A percentile compares a stretch with the other conserved stretches of the same genome.
phyloP scores from a whole-genome alignment of 2,888 invertebrate species.

The Shargacucullia verbasci region DNA sequence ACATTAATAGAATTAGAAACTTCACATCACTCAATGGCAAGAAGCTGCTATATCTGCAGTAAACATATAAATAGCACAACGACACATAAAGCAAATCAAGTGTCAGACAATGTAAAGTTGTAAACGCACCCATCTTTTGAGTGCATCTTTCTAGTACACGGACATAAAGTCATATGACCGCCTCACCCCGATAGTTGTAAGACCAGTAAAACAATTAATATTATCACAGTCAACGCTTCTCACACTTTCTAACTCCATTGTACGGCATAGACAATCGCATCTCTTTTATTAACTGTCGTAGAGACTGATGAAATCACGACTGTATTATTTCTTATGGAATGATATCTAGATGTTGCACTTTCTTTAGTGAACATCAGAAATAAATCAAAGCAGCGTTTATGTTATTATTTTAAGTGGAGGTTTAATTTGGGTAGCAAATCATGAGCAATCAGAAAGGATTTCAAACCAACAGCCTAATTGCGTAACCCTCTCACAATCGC shows the following conservation, averaged over 20 bases:
- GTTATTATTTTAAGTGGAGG: too few relatives aligned
- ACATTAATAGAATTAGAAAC: slow-evolving; percentile 48
- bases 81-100: slow-evolving; percentile 44
- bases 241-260: slow-evolving; percentile 87
- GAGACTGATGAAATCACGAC: slow-evolving; percentile 71
- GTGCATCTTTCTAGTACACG: slow-evolving; percentile 57
- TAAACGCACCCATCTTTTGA: slow-evolving; percentile 47
- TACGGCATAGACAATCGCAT: slow-evolving; percentile 80
- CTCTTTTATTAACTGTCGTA: slow-evolving; percentile 65
- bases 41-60: slow-evolving; percentile 10
- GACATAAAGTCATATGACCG: slow-evolving; percentile 49
- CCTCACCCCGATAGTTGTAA: slow-evolving; percentile 53
- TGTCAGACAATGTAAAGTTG: slow-evolving; percentile 29
- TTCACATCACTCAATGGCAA: slow-evolving; percentile 28
- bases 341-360: slow-evolving; percentile 50
- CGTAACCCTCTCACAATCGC: too few relatives aligned
- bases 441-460: too few relatives aligned
- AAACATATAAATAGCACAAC: slow-evolving; percentile 24
- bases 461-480: too few relatives aligned
- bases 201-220: slow-evolving; percentile 77
- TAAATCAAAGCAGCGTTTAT: slow-evolving; percentile 24
- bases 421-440: too few relatives aligned
- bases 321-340: slow-evolving; percentile 56
- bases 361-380: slow-evolving; percentile 35
- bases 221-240: slow-evolving; percentile 76